phyloP scores from a whole-genome alignment of 1,140 invertebrate species.

The Trichogramma pretiosum region DNA sequence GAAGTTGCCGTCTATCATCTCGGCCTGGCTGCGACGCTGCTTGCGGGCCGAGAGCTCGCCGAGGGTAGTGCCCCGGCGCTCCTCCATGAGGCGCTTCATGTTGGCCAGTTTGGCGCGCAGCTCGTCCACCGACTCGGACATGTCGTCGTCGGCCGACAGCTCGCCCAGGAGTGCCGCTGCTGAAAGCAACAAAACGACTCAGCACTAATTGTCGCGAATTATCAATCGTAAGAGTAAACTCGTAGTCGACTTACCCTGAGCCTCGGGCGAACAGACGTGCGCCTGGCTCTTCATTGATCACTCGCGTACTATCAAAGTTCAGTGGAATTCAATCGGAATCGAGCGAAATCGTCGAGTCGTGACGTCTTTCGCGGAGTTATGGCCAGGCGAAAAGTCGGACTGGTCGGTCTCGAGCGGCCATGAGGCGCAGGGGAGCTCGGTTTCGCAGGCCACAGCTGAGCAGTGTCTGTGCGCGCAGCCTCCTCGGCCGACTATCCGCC shows the following conservation, averaged over 20 bases:
- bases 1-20: slow-evolving; percentile 71
- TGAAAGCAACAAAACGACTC: slow-evolving; percentile 31
- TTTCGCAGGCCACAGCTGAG: too few species aligned
- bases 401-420: background rate
- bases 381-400: background rate
- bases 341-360: background rate
- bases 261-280: slow-evolving; percentile 29
- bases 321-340: background rate
- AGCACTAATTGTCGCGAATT: slow-evolving; percentile 24
- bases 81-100: slow-evolving; percentile 72
- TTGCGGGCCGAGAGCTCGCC: slow-evolving; percentile 40
- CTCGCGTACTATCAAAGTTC: background rate
- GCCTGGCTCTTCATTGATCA: slow-evolving; percentile 27
- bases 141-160: slow-evolving; percentile 40
- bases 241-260: slow-evolving; percentile 32
- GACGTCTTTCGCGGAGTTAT: background rate
- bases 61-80: slow-evolving; percentile 50
- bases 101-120: slow-evolving; percentile 62
- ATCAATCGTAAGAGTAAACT: slow-evolving; percentile 3
- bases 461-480: too few species aligned
- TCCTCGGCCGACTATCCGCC: too few species aligned
- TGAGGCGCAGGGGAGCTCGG: background rate
- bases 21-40: slow-evolving; percentile 44
- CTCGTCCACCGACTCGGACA: slow-evolving; percentile 68
- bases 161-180: slow-evolving; percentile 4